Evolutionary conservation across 2,888 invertebrate genomes (phyloP).

Genomic region (Margaritifera margaritifera): DNA sequence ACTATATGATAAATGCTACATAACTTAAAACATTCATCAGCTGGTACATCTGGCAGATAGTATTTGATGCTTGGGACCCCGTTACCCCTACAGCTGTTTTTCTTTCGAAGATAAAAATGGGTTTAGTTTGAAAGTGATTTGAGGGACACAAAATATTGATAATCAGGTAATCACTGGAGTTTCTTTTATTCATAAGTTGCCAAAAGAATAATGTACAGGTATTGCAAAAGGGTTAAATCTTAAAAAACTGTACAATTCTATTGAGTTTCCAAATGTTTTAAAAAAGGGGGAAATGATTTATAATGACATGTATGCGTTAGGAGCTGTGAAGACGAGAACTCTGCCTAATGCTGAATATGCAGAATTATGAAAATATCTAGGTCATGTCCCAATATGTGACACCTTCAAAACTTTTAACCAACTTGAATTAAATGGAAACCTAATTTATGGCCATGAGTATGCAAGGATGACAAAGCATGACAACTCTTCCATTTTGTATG

Average conservation of each 20-base stretch:
- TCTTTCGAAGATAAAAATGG: slow-evolving; percentile 39
- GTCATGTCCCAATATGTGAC: slow-evolving; percentile 10
- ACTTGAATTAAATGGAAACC: slow-evolving; percentile 11
- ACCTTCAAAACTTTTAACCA: slow-evolving; percentile 8
- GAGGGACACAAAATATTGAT: slow-evolving; percentile 35
- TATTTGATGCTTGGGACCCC: slow-evolving; percentile 30
- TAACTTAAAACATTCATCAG: slow-evolving; percentile 35
- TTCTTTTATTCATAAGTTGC: slow-evolving; percentile 35
- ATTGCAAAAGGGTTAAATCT: slow-evolving; percentile 15
- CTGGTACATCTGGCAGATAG: slow-evolving; percentile 34
- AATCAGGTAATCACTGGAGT: slow-evolving; percentile 35
- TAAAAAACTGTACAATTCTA: slow-evolving; percentile 22
- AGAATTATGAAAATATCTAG: slow-evolving; percentile 7
- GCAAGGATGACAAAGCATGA: slow-evolving; percentile 27
- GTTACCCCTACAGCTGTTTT: slow-evolving; percentile 36
- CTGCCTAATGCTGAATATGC: slow-evolving; percentile 17
- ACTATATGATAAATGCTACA: slow-evolving; percentile 21
- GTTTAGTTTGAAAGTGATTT: slow-evolving; percentile 23
- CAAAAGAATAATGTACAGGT: slow-evolving; percentile 24
- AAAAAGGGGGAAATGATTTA: slow-evolving; percentile 12
- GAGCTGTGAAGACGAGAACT: slow-evolving; percentile 15
- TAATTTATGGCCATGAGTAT: slow-evolving; percentile 24
- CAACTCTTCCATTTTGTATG: slow-evolving; percentile 12
- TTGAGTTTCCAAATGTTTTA: slow-evolving; percentile 21
- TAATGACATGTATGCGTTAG: slow-evolving; percentile 20